phyloP scores from a whole-genome alignment of 2,797 vertebrate species.

The Molothrus ater region DNA sequence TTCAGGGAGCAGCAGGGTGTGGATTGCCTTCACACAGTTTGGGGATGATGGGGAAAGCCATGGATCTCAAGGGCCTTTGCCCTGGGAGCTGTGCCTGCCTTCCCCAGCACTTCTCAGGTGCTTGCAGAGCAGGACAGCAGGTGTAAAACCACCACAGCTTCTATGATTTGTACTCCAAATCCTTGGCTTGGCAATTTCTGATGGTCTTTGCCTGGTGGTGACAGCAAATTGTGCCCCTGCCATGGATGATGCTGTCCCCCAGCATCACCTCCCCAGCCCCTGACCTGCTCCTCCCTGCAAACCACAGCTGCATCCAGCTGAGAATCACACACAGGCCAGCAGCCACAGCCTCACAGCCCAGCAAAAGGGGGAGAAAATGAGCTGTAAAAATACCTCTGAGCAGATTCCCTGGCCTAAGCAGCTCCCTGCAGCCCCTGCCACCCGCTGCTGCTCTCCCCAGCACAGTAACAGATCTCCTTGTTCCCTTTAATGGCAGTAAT shows the following conservation, averaged over 20 bases:
- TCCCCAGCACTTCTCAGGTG: not conserved
- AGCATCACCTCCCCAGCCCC: not conserved
- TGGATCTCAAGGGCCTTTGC: not conserved
- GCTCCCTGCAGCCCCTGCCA: not conserved
- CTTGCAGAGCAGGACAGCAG: fast-evolving
- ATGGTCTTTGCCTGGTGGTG: not conserved
- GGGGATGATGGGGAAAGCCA: not conserved
- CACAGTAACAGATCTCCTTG: not conserved
- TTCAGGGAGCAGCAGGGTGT: not conserved
- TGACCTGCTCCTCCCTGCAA: not conserved
- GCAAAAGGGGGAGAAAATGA: not conserved
- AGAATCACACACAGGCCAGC: not conserved
- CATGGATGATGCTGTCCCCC: not conserved
- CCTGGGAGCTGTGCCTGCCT: not conserved
- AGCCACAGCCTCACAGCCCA: not conserved
- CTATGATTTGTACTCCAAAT: not conserved
- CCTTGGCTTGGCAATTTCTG: fast-evolving
- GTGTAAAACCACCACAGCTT: not conserved
- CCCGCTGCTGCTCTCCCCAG: conserved; percentile 7
- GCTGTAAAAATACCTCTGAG: not conserved
- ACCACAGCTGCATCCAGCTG: not conserved
- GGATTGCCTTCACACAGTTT: not conserved
- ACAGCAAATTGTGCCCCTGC: too few species aligned
- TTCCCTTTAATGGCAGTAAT: conserved; percentile 47
- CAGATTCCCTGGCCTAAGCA: not conserved